Evolutionary conservation across 2,888 invertebrate genomes (phyloP).

Genomic region (Archaeoteleia sp.): DNA sequence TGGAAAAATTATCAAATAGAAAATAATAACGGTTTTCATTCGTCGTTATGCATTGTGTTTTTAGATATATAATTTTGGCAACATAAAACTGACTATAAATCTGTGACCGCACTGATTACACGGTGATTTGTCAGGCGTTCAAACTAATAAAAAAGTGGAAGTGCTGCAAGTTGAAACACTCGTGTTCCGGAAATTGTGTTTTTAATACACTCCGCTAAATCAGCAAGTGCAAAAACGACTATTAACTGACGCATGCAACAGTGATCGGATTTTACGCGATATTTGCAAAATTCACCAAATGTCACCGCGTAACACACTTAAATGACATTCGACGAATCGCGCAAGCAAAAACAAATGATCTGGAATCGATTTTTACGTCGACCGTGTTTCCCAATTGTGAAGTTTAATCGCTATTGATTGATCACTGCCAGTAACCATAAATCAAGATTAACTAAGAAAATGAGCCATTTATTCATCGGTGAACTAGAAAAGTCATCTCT

Average conservation of each 20-base stretch:
- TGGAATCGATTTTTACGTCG: no score
- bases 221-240: slow-evolving; percentile 66
- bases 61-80: not conserved
- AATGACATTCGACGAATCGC: slow-evolving; percentile 11
- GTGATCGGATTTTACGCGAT: slow-evolving; percentile 17
- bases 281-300: slow-evolving; percentile 9
- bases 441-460: no score
- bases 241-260: slow-evolving; percentile 56
- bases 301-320: slow-evolving; percentile 7
- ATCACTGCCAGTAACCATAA: no score
- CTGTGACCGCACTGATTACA: not conserved
- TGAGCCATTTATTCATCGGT: no score
- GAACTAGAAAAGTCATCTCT: no score
- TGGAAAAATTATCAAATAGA: no score
- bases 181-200: slow-evolving; percentile 66
- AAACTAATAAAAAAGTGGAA: slow-evolving; percentile 2
- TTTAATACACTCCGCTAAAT: slow-evolving; percentile 69
- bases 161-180: slow-evolving; percentile 13
- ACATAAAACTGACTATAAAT: not conserved
- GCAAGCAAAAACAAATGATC: not conserved
- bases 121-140: slow-evolving; percentile 9
- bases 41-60: no score
- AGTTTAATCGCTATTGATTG: no score
- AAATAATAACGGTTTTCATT: no score
- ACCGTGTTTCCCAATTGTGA: no score